Percentiles rank a stretch among this genome's conserved stretches.
These are phyloP conservation scores for Anticlea derivata DNA, from an alignment of 2,888 invertebrate species.

Conservation along the genomic window DNA sequence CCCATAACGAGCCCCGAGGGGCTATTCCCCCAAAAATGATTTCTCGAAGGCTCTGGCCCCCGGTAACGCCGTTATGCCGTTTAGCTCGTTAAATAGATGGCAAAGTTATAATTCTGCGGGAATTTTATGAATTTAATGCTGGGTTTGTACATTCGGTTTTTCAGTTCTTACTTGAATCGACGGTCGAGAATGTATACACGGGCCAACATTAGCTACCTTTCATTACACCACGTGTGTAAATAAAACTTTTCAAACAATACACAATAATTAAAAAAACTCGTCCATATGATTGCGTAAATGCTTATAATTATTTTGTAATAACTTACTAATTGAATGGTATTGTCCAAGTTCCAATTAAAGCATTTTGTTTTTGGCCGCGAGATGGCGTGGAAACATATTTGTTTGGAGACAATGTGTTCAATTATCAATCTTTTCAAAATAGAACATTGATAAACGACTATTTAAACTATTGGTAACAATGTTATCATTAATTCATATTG, in stretches of 20 bases:
- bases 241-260: slow-evolving; percentile 38
- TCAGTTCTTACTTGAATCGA: too few relatives aligned
- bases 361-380: slow-evolving; percentile 11
- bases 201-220: too few relatives aligned
- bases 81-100: slow-evolving; percentile 55
- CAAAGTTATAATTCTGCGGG: slow-evolving; percentile 39
- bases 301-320: slow-evolving; percentile 27
- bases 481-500: not conserved
- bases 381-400: slow-evolving; percentile 26
- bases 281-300: slow-evolving; percentile 38
- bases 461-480: slow-evolving; percentile 11
- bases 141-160: not conserved
- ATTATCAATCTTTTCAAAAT: slow-evolving; percentile 31
- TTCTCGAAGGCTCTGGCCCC: slow-evolving; percentile 41
- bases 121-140: slow-evolving; percentile 32
- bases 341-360: slow-evolving; percentile 29
- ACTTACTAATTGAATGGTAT: slow-evolving; percentile 41
- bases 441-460: slow-evolving; percentile 18
- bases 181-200: too few relatives aligned
- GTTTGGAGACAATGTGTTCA: slow-evolving; percentile 35
- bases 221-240: slow-evolving; percentile 3
- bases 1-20: slow-evolving; percentile 48
- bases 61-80: slow-evolving; percentile 43
- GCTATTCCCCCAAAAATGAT: slow-evolving; percentile 46
- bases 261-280: slow-evolving; percentile 38